phyloP scores from a whole-genome alignment of 2,888 invertebrate genomes.

The Hybos culiciformis region DNA sequence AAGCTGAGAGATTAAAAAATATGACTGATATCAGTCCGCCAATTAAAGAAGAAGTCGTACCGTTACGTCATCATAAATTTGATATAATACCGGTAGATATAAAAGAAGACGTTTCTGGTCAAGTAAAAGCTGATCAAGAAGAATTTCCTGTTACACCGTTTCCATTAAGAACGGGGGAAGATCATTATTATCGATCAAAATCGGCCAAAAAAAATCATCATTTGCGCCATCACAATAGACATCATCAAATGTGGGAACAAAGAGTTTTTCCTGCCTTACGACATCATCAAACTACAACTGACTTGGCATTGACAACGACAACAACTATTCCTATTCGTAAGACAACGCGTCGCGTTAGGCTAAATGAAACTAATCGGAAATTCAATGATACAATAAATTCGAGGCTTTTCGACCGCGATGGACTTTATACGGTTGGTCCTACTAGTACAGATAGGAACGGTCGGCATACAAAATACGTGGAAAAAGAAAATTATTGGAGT shows the following conservation, averaged over 20 bases:
- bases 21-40: not conserved
- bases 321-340: constrained; percentile 3
- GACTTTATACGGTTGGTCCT: too few relatives aligned
- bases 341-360: too few relatives aligned
- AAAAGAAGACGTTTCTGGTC: not conserved
- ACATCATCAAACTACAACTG: constrained; percentile 17
- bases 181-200: not conserved
- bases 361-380: too few relatives aligned
- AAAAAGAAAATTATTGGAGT: too few relatives aligned
- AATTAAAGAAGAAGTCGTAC: too few relatives aligned
- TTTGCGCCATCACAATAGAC: constrained; percentile 29
- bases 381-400: too few relatives aligned
- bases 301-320: constrained; percentile 9
- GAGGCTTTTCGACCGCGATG: too few relatives aligned
- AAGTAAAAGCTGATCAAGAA: not conserved
- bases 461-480: too few relatives aligned
- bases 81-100: not conserved
- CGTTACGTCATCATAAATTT: not conserved
- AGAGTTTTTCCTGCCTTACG: constrained; percentile 24
- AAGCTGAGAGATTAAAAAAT: constrained; percentile 5
- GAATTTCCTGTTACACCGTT: not conserved
- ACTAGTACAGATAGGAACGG: too few relatives aligned
- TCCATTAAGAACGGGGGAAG: not conserved
- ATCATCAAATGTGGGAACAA: constrained; percentile 27
- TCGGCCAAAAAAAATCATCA: constrained; percentile 25